A percentile compares a stretch with the other conserved stretches of the same genome.
Evolutionary conservation across 2,113 vertebrate genomes (phyloP).

Genomic region (Glareola pratincola): DNA sequence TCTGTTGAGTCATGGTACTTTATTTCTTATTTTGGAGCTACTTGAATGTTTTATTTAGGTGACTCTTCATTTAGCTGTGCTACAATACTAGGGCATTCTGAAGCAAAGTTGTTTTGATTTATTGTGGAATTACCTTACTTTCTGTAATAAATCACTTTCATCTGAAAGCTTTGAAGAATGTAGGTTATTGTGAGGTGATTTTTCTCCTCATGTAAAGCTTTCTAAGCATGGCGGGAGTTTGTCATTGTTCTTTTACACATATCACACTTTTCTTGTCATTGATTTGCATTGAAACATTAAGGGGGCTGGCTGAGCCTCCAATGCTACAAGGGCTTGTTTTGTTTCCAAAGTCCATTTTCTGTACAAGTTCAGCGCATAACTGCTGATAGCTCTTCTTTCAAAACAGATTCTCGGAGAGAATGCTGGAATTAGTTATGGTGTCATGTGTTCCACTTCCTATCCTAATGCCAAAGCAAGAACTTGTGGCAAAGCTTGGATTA

Average conservation of each 20-base stretch:
- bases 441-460: not conserved
- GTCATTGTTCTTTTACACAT: not conserved
- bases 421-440: not conserved
- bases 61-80: not conserved
- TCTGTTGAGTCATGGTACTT: fast-evolving
- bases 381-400: not conserved
- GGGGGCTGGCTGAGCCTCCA: not conserved
- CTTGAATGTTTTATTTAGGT: not conserved
- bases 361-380: not conserved
- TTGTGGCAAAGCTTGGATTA: not conserved
- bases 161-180: not conserved
- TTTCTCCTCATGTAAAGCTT: not conserved
- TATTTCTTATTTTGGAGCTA: not conserved
- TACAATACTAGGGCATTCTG: not conserved
- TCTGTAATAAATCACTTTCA: not conserved
- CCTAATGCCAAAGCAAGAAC: not conserved
- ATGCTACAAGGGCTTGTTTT: not conserved
- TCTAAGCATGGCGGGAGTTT: not conserved
- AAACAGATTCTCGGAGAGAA: not conserved
- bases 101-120: not conserved
- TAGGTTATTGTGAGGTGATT: not conserved
- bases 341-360: not conserved
- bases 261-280: not conserved
- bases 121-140: not conserved
- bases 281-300: not conserved